Evolutionary conservation across 2,888 invertebrate species (phyloP).

Genomic region (Agapetus fuscipes): DNA sequence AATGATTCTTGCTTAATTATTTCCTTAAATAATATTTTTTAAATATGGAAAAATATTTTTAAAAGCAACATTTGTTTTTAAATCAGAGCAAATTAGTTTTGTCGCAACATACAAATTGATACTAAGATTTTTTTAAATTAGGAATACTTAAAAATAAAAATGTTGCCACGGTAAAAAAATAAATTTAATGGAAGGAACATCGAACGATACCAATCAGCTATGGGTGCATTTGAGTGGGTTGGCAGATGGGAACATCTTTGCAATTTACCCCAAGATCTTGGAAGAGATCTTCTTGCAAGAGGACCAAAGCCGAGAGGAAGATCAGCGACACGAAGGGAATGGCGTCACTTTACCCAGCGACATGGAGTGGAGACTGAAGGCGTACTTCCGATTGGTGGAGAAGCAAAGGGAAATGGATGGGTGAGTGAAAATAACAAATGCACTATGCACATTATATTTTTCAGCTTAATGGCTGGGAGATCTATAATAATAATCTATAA

Average conservation of each 20-base stretch:
- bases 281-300: constrained; percentile 46
- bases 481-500: too few species aligned
- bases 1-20: too few species aligned
- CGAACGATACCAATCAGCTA: constrained; percentile 26
- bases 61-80: too few species aligned
- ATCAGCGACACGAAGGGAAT: constrained; percentile 40
- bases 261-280: constrained; percentile 55
- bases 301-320: constrained; percentile 32
- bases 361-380: constrained; percentile 54
- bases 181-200: constrained; percentile 6
- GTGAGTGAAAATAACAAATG: constrained; percentile 23
- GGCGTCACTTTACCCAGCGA: constrained; percentile 59
- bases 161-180: background rate
- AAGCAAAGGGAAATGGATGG: constrained; percentile 47
- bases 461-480: too few species aligned
- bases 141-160: too few species aligned
- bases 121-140: too few species aligned
- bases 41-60: too few species aligned
- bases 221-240: constrained; percentile 49
- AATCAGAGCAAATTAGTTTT: too few species aligned
- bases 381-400: constrained; percentile 58
- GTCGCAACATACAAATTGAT: too few species aligned
- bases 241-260: constrained; percentile 52
- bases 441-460: too few species aligned
- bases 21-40: too few species aligned